Percentiles rank a stretch among this genome's conserved stretches.
Conservation (phyloP, 2,113 vertebrate genomes). For the Tylochromis polylepis region DNA sequence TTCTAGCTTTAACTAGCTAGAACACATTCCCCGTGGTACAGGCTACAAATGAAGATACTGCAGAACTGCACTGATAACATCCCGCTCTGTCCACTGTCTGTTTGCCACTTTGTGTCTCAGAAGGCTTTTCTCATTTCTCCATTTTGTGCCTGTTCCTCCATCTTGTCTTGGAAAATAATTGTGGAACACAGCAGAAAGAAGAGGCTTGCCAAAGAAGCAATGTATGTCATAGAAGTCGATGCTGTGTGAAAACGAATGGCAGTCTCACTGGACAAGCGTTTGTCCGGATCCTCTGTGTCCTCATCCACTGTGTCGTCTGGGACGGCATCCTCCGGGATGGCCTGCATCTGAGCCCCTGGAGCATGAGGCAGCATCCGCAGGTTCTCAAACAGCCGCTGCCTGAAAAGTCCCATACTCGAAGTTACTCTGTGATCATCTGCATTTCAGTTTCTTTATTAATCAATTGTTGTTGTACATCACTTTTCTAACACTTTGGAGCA, state of each 20-base stretch:
- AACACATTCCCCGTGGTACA: neutral
- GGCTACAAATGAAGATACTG: neutral
- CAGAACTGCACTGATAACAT: neutral
- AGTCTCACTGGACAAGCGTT: constrained; percentile 89
- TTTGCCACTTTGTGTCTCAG: neutral
- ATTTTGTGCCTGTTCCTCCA: neutral
- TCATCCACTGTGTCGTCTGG: constrained; percentile 88
- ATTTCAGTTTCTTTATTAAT: neutral
- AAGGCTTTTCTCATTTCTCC: neutral
- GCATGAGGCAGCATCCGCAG: constrained; percentile 92
- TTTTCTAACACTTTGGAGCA: neutral
- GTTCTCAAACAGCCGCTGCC: constrained; percentile 92
- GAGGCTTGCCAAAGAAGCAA: neutral
- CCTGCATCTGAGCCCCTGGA: constrained; percentile 91
- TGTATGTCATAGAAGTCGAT: neutral
- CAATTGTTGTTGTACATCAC: neutral
- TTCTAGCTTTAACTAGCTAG: no score
- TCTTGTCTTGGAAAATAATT: neutral
- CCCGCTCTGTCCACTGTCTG: neutral
- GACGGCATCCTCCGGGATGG: constrained; percentile 87
- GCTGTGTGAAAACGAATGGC: neutral
- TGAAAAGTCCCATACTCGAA: constrained; percentile 26
- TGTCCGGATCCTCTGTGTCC: constrained; percentile 89
- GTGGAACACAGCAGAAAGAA: neutral
- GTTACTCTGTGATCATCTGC: neutral